phyloP scores from a whole-genome alignment of 2,113 vertebrate genomes.

The Ptyas mucosa region DNA sequence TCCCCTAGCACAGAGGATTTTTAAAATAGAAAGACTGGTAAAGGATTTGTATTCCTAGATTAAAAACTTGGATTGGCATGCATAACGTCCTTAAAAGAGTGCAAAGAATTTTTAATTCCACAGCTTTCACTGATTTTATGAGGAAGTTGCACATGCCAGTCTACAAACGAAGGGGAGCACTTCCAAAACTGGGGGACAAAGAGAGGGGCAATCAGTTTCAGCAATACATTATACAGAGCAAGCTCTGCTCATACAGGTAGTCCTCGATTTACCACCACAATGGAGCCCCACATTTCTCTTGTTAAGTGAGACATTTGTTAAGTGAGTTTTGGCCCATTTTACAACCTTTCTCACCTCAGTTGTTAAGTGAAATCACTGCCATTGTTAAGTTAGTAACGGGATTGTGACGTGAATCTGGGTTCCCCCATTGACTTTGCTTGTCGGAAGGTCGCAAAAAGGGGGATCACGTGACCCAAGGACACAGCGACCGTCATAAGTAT shows the following conservation, averaged over 20 bases:
- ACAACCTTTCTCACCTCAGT: too few relatives aligned
- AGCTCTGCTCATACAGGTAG: neutral
- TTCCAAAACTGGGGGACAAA: neutral
- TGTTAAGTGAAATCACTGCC: too few relatives aligned
- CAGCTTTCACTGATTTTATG: neutral
- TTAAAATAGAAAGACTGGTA: conserved; percentile 68
- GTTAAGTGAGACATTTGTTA: too few relatives aligned
- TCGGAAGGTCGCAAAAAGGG: neutral
- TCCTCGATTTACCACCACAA: neutral
- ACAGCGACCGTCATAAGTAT: too few relatives aligned
- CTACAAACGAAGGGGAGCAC: neutral
- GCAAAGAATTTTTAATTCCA: rapidly evolving
- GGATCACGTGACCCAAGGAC: too few relatives aligned
- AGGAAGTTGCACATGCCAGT: neutral
- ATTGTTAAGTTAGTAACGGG: too few relatives aligned
- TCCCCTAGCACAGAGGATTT: conserved; percentile 66
- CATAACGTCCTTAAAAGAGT: conserved; percentile 51
- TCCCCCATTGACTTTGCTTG: neutral
- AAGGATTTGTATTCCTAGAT: conserved; percentile 71
- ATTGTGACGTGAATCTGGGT: too few relatives aligned
- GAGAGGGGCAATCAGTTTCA: neutral
- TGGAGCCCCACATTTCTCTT: neutral
- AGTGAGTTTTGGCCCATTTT: neutral
- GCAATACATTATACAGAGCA: too few relatives aligned
- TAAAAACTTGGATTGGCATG: conserved; percentile 66